phyloP scores from a whole-genome alignment of 2,797 vertebrate genomes.

The Chiroxiphia lanceolata region DNA sequence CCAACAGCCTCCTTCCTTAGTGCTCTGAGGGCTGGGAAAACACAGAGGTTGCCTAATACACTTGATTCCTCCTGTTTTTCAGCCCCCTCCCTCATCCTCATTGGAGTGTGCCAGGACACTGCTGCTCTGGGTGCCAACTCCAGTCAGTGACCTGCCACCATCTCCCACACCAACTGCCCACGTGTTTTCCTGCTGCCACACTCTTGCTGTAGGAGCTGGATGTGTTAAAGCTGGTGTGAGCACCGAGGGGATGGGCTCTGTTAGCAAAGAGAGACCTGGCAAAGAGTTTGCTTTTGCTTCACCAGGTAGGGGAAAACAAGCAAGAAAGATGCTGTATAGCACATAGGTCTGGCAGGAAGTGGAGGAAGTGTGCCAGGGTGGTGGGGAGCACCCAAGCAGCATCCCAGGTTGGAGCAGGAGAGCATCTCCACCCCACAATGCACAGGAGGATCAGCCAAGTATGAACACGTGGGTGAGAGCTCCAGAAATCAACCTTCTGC shows the following conservation, averaged over 20 bases:
- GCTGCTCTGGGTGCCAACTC: background rate
- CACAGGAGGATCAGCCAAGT: background rate
- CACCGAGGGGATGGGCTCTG: fast-evolving
- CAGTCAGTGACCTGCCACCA: background rate
- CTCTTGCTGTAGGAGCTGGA: background rate
- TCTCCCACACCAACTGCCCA: background rate
- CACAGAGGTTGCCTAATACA: background rate
- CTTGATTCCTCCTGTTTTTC: background rate
- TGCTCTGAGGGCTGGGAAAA: background rate
- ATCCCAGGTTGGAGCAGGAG: background rate
- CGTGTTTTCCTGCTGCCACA: background rate
- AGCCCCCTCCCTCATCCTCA: fast-evolving
- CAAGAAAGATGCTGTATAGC: background rate
- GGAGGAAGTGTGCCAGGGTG: background rate
- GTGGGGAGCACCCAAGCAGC: background rate
- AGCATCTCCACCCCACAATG: fast-evolving
- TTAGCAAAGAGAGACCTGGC: fast-evolving
- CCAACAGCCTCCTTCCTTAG: background rate
- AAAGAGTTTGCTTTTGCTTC: background rate
- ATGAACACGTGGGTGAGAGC: fast-evolving
- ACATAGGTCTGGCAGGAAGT: fast-evolving
- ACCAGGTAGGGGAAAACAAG: fast-evolving
- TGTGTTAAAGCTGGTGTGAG: background rate
- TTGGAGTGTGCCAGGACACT: fast-evolving
- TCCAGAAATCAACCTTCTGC: background rate